Percentiles rank a stretch among this genome's conserved stretches.
These are phyloP conservation scores for Myripristis murdjan DNA, from an alignment of 2,797 vertebrate genomes.

Conservation along the genomic window DNA sequence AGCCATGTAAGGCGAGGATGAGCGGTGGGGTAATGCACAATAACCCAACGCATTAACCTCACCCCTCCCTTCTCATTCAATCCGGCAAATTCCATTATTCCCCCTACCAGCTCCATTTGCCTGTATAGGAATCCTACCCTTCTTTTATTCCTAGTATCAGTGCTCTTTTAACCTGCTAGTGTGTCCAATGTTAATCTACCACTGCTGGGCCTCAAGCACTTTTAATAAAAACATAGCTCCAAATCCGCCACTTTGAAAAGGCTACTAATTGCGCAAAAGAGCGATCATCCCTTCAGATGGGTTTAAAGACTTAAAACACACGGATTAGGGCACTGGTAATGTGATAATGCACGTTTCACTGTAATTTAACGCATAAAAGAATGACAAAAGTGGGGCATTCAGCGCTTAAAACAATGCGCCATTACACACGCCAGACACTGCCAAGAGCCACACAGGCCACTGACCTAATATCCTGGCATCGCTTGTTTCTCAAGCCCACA, in stretches of 20 bases:
- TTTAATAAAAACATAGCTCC: constrained; percentile 82
- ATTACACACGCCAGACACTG: constrained; percentile 60
- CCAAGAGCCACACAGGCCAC: constrained; percentile 50
- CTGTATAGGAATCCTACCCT: constrained; percentile 63
- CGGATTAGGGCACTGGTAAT: constrained; percentile 83
- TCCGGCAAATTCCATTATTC: constrained; percentile 86
- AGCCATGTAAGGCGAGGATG: constrained; percentile 80
- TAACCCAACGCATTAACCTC: constrained; percentile 83
- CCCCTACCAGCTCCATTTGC: constrained; percentile 69
- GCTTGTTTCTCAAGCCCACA: constrained; percentile 48
- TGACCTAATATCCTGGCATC: constrained; percentile 62
- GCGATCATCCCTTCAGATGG: constrained; percentile 84
- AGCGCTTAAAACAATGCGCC: constrained; percentile 77
- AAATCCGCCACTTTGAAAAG: constrained; percentile 83
- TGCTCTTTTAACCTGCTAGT: constrained; percentile 62
- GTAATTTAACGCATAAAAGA: constrained; percentile 82
- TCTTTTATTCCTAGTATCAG: constrained; percentile 64
- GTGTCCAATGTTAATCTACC: constrained; percentile 78
- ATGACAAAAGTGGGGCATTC: constrained; percentile 77
- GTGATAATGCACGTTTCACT: constrained; percentile 85
- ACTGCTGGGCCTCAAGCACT: constrained; percentile 71
- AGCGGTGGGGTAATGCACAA: constrained; percentile 81
- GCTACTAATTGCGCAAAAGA: constrained; percentile 86
- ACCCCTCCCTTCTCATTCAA: constrained; percentile 69
- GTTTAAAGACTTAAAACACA: constrained; percentile 85